Base-by-base conservation (phyloP, 2,888 invertebrate species). In the Diarsia brunnea region DNA sequence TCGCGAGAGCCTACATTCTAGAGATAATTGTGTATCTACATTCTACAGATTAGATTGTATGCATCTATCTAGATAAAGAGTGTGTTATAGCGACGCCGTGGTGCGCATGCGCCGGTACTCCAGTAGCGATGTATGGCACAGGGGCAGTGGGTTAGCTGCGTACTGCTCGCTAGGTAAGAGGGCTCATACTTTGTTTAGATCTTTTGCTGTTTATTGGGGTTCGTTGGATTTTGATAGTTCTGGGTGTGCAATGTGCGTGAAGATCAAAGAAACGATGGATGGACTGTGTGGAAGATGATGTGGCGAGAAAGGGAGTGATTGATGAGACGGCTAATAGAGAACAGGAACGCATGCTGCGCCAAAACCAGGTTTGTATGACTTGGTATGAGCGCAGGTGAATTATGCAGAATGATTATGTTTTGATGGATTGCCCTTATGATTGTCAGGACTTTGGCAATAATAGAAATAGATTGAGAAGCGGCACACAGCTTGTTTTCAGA, bases 111-210 rank as follows among this genome's bases (percentile, higher is more conserved):
- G 69, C 80, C 47, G 49, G 63, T 63, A 45, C 64, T 69, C 80
- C 47, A 51, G 60, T 58, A 49, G 53, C 81, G 63, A 84, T 74
- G 85, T 81, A 84, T 84, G 81, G 64, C 73, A 81, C 73, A 84
- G 81, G 84, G 81, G 67, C 81, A 81, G 65, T 81, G 70, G 81
- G 81, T 81, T 84, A 84, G 70, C 58, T 65, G 65, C 51, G 16
- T 47, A 51, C 24, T 66, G 55, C n/a, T 80, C 73, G 69, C 47
- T n/a, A 67, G 64, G 53, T 80, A 69, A 69, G 49, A 65, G n/a
- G 45, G 11, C 24, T 4, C 43, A 38, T 24, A 66, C 31, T 21
- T 27, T n/a, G 45, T 31, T 27, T 43, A 45, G 14, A 69, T 31
- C 4, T 76, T 38, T 51, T 38, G 14, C 27, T 63, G 45, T 14